Evolutionary conservation across 2,797 vertebrate genomes (phyloP), one percentile per base, ranked within the genome.

Genomic region (Alfaro cultratus): DNA sequence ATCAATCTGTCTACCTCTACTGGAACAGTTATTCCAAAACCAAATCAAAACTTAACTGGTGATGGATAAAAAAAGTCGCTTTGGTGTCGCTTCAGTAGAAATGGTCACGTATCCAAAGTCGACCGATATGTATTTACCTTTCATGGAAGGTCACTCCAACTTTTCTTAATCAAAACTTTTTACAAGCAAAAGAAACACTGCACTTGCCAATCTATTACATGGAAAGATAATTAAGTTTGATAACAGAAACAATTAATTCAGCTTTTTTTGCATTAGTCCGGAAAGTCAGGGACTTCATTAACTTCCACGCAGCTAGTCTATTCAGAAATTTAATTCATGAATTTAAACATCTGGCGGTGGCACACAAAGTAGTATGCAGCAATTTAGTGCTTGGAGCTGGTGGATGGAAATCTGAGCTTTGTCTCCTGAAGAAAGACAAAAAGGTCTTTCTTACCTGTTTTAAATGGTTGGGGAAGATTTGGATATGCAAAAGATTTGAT

Each of bases 391-490:
- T 74, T 81, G 57, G 64, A 76, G 83, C 80, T 78, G 62, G 71
- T 74, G 62, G 70, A 82, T 78, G 55, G 13, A 60, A 11, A 74
- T 93, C 87, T 85, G 82, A 84, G 79, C 80, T 75, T 73, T 74
- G 83, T 86, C 80, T 88, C 88, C 87, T 6, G 78, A 82, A 86
- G 87, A 83, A 67, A 81, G 39, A 80, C 86, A 87, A 82, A 85
- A 91, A 87, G 86, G 81, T 80, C 74, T 36, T 70, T 84, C 78
- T 85, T 81, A 85, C 90, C 81, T 87, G 88, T 91, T 91, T 78
- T 43, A 80, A 93, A 94, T 84, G 83, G 92, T 91, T 89, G 84
- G 88, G 84, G 85, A 89, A 91, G 88, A 87, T 83, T 41, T 83
- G 83, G 78, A 71, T 76, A 80, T 81, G 73, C 78, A 85, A 85